Evolutionary conservation across 2,113 vertebrate species (phyloP).

Genomic region (Cyphomyrus plagiostoma): DNA sequence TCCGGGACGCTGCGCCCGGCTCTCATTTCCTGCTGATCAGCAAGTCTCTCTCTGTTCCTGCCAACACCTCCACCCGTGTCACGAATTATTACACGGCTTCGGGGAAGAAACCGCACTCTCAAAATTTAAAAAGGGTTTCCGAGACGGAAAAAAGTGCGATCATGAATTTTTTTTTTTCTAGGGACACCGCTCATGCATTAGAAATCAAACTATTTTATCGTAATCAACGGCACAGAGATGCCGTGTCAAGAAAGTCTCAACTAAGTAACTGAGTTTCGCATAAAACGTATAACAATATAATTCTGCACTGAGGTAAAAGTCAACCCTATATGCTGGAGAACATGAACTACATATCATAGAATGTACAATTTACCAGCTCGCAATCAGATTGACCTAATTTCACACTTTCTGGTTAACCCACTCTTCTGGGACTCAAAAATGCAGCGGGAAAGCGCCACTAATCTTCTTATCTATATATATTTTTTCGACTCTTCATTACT

Average conservation of each 20-base stretch:
- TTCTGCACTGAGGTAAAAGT: not conserved
- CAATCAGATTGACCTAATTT: not conserved
- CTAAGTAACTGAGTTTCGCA: not conserved
- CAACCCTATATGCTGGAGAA: not conserved
- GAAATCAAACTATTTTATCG: not conserved
- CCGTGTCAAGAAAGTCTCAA: not conserved
- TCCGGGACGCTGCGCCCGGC: not conserved
- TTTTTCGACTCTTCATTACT: not conserved
- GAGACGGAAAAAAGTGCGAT: not conserved
- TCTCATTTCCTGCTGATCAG: not conserved
- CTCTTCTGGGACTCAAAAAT: not conserved
- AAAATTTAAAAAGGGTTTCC: not conserved
- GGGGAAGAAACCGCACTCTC: not conserved
- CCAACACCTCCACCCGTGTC: not conserved
- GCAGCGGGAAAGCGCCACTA: not conserved
- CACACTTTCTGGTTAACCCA: not conserved
- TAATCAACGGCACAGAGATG: not conserved
- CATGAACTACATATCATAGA: not conserved
- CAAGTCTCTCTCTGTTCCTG: conserved; percentile 1
- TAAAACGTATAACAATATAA: not conserved
- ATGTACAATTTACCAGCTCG: not conserved
- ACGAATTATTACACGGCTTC: not conserved
- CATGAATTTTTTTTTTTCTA: not conserved
- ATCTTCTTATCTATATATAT: not conserved
- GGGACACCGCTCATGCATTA: not conserved